phyloP scores from a whole-genome alignment of 2,888 invertebrate species.

The Aleiodes alternator region DNA sequence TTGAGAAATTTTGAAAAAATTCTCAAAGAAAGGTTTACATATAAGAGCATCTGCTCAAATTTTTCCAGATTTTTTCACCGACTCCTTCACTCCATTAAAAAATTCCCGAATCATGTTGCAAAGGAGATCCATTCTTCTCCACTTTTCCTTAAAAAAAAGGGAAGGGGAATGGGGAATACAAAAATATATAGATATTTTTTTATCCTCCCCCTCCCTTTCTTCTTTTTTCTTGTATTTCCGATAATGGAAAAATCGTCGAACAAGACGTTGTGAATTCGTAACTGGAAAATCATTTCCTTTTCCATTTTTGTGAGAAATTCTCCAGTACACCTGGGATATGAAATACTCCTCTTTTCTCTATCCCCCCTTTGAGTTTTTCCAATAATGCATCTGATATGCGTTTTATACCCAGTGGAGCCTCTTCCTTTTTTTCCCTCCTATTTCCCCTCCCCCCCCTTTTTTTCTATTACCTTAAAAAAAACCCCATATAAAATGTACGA shows the following conservation, averaged over 20 bases:
- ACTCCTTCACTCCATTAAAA: too few species aligned
- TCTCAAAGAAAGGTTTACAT: too few species aligned
- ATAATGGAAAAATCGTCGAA: constrained; percentile 36
- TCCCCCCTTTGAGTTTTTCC: constrained; percentile 19
- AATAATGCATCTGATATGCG: constrained; percentile 22
- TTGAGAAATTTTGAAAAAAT: too few species aligned
- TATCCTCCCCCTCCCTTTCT: too few species aligned
- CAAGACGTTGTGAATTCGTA: constrained; percentile 34
- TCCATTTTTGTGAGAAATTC: constrained; percentile 31
- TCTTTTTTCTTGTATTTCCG: constrained; percentile 10
- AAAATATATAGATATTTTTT: too few species aligned
- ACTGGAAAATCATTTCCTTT: constrained; percentile 30
- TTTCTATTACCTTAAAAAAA: not conserved
- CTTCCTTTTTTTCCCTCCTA: not conserved
- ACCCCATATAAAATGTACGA: not conserved
- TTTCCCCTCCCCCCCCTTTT: not conserved
- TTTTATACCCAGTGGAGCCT: constrained; percentile 5
- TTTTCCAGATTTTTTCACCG: not conserved
- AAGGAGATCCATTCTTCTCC: too few species aligned
- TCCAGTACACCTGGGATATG: constrained; percentile 34
- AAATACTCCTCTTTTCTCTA: constrained; percentile 9
- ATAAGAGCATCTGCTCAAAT: not conserved
- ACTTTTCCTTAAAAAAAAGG: too few species aligned
- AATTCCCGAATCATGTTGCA: too few species aligned
- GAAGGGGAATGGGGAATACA: too few species aligned